Evolutionary conservation across 1,140 invertebrate species (phyloP).

Genomic region (Lepidurus packardi): DNA sequence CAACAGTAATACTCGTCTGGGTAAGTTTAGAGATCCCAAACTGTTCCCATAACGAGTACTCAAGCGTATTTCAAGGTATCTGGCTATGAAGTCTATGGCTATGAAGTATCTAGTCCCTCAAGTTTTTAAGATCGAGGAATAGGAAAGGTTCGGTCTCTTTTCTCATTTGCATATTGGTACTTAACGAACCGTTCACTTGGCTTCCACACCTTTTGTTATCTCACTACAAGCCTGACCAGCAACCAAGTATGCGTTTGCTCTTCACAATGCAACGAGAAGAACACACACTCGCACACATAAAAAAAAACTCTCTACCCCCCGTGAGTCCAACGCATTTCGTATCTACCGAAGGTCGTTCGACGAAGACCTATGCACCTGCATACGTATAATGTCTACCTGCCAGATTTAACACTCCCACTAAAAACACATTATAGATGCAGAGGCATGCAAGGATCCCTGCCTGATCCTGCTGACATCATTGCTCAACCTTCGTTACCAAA

Average conservation of each 20-base stretch:
- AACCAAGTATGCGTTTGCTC: neutral
- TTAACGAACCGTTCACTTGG: neutral
- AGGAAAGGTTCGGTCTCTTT: neutral
- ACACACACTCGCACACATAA: neutral
- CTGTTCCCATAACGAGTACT: neutral
- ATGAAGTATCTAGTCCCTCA: too few species aligned
- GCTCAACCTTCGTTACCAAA: too few species aligned
- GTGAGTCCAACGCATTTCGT: neutral
- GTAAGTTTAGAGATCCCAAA: neutral
- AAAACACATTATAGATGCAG: neutral
- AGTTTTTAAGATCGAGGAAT: neutral
- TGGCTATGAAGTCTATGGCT: neutral
- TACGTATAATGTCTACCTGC: neutral
- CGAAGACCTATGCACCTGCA: neutral
- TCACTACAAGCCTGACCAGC: neutral
- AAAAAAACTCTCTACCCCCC: neutral
- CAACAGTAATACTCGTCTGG: neutral
- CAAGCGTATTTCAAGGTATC: neutral
- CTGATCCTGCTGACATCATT: too few species aligned
- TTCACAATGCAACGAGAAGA: neutral
- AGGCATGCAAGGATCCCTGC: too few species aligned
- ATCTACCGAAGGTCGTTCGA: neutral
- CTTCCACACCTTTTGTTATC: slow-evolving; percentile 21
- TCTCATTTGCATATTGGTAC: slow-evolving; percentile 7
- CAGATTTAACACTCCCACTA: neutral